Evolutionary conservation across 2,888 invertebrate species (phyloP).

Genomic region (Chrysomela aeneicollis): DNA sequence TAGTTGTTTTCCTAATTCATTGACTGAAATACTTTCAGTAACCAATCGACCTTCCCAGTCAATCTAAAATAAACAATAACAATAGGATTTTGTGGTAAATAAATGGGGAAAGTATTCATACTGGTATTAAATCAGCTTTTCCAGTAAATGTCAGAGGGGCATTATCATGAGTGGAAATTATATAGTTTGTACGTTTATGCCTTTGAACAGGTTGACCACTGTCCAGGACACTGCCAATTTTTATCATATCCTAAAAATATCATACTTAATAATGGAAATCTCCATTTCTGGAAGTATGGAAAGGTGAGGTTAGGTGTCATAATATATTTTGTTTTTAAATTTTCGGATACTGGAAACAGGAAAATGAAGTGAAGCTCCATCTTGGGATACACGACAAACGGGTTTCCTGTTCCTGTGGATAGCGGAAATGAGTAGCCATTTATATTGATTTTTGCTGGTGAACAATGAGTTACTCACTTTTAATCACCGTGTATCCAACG

Average conservation of each 20-base stretch:
- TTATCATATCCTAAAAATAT: slow-evolving; percentile 51
- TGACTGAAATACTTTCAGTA: slow-evolving; percentile 61
- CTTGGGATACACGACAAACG: slow-evolving; percentile 57
- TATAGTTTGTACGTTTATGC: slow-evolving; percentile 40
- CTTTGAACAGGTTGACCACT: slow-evolving; percentile 37
- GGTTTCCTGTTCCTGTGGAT: slow-evolving; percentile 71
- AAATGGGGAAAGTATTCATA: slow-evolving; percentile 46
- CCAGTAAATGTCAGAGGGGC: slow-evolving; percentile 40
- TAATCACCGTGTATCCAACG: slow-evolving; percentile 28
- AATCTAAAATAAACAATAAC: slow-evolving; percentile 44
- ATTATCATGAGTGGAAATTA: slow-evolving; percentile 41
- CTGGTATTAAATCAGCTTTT: slow-evolving; percentile 60
- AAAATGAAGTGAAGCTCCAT: slow-evolving; percentile 60
- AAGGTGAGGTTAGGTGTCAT: slow-evolving; percentile 38
- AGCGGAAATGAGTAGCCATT: slow-evolving; percentile 59
- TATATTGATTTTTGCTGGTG: slow-evolving; percentile 37
- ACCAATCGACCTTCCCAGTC: slow-evolving; percentile 48
- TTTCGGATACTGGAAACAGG: slow-evolving; percentile 50
- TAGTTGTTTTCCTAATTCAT: slow-evolving; percentile 86
- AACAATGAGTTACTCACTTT: slow-evolving; percentile 13
- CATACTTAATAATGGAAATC: slow-evolving; percentile 21
- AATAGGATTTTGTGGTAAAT: neutral
- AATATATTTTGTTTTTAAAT: slow-evolving; percentile 41
- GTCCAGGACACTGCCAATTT: slow-evolving; percentile 39
- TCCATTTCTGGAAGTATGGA: slow-evolving; percentile 24